phyloP scores from a whole-genome alignment of 2,113 vertebrate species.

The Mionectes macconnelli region DNA sequence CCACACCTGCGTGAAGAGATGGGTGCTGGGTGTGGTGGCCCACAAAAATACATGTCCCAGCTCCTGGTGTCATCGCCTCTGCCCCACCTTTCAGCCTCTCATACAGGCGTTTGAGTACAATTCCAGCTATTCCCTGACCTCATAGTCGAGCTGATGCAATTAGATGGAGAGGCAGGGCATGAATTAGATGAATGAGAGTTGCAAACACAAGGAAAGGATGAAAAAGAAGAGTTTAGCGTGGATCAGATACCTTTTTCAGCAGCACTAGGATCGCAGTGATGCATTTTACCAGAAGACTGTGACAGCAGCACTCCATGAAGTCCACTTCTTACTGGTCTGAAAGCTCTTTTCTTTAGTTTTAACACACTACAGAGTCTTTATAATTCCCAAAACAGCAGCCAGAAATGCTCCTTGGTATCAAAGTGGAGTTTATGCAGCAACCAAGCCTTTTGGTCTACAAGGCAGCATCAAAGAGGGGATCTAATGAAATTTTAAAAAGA shows the following conservation, averaged over 20 bases:
- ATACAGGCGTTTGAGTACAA: fast-evolving
- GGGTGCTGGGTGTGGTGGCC: not conserved
- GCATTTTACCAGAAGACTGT: not conserved
- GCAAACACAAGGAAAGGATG: not conserved
- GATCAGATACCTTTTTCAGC: not conserved
- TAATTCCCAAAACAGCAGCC: not conserved
- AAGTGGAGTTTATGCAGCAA: not conserved
- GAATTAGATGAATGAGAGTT: not conserved
- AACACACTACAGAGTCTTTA: not conserved
- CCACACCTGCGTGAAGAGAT: not conserved
- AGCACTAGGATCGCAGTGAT: not conserved
- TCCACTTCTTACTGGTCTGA: not conserved
- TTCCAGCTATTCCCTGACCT: not conserved
- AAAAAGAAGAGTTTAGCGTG: not conserved
- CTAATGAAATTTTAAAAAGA: not conserved
- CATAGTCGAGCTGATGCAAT: not conserved
- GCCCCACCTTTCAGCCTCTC: not conserved
- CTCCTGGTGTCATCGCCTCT: not conserved
- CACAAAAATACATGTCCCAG: not conserved
- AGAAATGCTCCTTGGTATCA: not conserved
- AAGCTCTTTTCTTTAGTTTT: not conserved
- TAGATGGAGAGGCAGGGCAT: not conserved
- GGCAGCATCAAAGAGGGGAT: not conserved
- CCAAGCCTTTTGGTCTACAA: not conserved
- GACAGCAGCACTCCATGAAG: not conserved